Evolutionary conservation across 2,888 invertebrate genomes (phyloP).

Genomic region (Pecten maximus): DNA sequence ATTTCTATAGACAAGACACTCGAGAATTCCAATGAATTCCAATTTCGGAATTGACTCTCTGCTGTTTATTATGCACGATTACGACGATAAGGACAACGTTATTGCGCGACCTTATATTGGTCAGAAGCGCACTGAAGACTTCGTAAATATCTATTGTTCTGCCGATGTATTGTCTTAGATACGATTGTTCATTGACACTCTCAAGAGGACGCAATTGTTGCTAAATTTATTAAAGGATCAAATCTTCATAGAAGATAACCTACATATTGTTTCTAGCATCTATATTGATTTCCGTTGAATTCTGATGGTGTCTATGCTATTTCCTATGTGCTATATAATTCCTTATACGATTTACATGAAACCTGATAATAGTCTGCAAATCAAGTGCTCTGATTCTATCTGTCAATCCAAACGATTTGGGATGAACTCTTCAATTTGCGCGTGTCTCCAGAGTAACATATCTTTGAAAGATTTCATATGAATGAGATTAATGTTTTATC

Average conservation of each 20-base stretch:
- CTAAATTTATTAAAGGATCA: background rate
- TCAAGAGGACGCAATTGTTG: background rate
- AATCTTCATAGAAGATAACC: background rate
- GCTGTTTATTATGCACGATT: background rate
- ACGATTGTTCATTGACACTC: background rate
- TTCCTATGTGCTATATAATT: background rate
- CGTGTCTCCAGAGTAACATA: background rate
- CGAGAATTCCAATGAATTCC: background rate
- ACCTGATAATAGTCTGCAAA: background rate
- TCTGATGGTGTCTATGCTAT: background rate
- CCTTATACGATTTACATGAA: background rate
- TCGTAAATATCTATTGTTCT: background rate
- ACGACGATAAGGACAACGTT: background rate
- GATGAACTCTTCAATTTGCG: background rate
- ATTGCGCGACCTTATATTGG: background rate
- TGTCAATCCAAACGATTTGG: background rate
- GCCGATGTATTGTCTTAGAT: background rate
- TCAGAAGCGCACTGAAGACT: background rate
- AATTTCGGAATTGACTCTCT: constrained; percentile 16
- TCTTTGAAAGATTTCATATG: background rate
- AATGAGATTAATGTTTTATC: background rate
- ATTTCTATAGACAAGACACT: background rate
- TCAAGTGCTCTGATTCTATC: background rate
- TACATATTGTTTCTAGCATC: background rate
- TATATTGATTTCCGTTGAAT: background rate